Conservation (phyloP, 2,888 invertebrate genomes). For the Lepidochitona cinerea region DNA sequence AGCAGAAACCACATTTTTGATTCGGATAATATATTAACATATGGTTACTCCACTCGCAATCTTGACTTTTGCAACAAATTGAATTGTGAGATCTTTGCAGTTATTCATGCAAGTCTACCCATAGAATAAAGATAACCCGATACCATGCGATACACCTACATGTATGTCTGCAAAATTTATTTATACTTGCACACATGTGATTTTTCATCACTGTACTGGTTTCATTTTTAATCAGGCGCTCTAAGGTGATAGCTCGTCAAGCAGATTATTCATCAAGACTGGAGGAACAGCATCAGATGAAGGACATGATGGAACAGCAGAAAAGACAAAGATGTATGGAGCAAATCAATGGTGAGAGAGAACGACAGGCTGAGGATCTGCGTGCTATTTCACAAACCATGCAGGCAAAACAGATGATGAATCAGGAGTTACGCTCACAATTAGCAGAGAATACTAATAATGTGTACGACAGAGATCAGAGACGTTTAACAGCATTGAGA, state of each 20-base stretch:
- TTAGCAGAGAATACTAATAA: conserved; percentile 47
- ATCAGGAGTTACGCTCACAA: conserved; percentile 35
- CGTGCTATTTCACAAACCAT: conserved; percentile 43
- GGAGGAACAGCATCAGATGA: conserved; percentile 45
- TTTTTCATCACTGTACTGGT: too few species aligned
- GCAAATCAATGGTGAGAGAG: conserved; percentile 49
- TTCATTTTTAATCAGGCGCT: conserved; percentile 25
- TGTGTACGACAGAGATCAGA: conserved; percentile 43
- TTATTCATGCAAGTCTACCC: too few species aligned
- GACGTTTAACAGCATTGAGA: conserved; percentile 47
- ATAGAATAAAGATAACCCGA: too few species aligned
- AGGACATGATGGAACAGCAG: conserved; percentile 52
- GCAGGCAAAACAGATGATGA: conserved; percentile 51
- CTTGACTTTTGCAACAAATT: too few species aligned
- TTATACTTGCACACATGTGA: too few species aligned
- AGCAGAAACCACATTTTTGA: too few species aligned
- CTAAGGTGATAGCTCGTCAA: conserved; percentile 41
- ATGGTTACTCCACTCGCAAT: too few species aligned
- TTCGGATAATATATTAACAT: too few species aligned
- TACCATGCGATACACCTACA: too few species aligned
- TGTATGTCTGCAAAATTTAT: too few species aligned
- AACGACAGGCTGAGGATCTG: conserved; percentile 49
- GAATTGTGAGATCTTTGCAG: too few species aligned
- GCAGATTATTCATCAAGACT: conserved; percentile 44
- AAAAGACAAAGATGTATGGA: conserved; percentile 52